Conservation (phyloP, 1,140 invertebrate genomes). For the Drosophila pseudoananassae region DNA sequence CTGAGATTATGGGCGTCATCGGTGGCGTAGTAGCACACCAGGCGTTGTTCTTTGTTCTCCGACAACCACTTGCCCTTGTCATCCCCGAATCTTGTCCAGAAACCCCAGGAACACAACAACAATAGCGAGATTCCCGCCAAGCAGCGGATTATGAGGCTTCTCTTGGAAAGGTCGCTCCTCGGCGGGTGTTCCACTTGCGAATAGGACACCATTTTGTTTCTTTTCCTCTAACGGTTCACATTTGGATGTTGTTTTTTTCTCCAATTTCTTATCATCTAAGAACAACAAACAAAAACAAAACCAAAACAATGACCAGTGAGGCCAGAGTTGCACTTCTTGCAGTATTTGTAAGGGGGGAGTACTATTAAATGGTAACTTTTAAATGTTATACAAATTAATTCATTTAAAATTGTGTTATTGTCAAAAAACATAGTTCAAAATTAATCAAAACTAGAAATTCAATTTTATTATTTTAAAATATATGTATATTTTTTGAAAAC, state of each 20-base stretch:
- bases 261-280: slow-evolving; percentile 4
- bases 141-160: slow-evolving; percentile 5
- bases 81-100: not conserved
- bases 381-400: too few relatives aligned
- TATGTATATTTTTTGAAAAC: too few relatives aligned
- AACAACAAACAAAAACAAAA: not conserved
- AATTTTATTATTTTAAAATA: too few relatives aligned
- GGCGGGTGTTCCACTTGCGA: not conserved
- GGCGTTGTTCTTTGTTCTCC: slow-evolving; percentile 17
- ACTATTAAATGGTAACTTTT: too few relatives aligned
- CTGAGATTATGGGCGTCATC: slow-evolving; percentile 79
- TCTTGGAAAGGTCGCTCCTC: not conserved
- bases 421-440: too few relatives aligned
- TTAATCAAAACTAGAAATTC: too few relatives aligned
- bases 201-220: slow-evolving; percentile 3
- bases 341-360: not conserved
- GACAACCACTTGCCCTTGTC: not conserved
- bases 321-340: not conserved
- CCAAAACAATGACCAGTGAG: not conserved
- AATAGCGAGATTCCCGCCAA: slow-evolving; percentile 1
- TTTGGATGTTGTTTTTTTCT: not conserved
- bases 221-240: slow-evolving; percentile 4
- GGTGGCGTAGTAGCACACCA: slow-evolving; percentile 88
- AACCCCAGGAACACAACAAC: not conserved
- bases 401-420: too few relatives aligned